A percentile compares a stretch with the other conserved stretches of the same genome.
Evolutionary conservation across 2,113 vertebrate genomes (phyloP).

Genomic region (Anser cygnoides): DNA sequence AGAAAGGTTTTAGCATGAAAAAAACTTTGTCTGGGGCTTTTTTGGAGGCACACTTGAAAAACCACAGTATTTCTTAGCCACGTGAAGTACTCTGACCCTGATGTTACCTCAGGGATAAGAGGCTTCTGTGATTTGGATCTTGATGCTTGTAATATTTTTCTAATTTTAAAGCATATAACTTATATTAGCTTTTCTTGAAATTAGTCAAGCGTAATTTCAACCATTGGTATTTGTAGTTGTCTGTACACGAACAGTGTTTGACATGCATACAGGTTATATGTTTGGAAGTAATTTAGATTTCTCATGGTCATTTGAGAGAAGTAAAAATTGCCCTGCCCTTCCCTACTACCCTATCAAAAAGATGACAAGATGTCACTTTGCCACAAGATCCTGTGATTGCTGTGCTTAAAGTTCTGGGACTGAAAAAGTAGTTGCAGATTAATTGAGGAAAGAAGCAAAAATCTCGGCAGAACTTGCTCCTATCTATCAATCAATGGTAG

Average conservation of each 20-base stretch:
- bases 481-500: background rate
- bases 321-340: background rate
- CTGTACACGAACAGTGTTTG: background rate
- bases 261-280: background rate
- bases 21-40: background rate
- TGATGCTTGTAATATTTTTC: fast-evolving
- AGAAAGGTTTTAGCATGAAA: background rate
- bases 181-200: background rate
- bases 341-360: background rate
- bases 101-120: background rate
- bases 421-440: background rate
- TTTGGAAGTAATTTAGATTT: background rate
- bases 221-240: background rate
- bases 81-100: background rate
- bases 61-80: background rate
- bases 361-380: background rate
- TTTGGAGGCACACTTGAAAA: background rate
- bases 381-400: background rate
- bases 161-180: background rate
- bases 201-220: background rate
- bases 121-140: background rate
- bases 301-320: background rate
- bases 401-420: background rate
- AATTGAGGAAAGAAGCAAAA: background rate
- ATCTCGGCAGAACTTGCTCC: background rate